Evolutionary conservation across 1,140 invertebrate genomes (phyloP).

Genomic region (Dreissena polymorpha): DNA sequence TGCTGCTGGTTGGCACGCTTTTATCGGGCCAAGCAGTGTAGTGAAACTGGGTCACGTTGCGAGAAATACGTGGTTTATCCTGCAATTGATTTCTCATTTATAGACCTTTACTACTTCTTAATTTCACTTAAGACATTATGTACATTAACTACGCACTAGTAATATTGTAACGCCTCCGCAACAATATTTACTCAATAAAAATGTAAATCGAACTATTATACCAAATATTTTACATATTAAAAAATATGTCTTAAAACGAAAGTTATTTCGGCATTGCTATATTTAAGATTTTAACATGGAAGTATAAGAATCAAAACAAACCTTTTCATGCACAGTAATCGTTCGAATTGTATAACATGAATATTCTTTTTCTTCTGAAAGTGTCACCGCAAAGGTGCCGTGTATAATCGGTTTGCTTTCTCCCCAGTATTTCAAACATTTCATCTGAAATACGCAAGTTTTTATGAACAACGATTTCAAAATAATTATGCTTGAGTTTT

Average conservation of each 20-base stretch:
- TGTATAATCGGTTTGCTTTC: constrained; percentile 69
- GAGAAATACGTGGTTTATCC: not conserved
- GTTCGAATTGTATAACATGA: constrained; percentile 18
- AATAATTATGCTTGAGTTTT: not conserved
- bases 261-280: no score
- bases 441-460: constrained; percentile 85
- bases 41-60: constrained; percentile 83
- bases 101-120: not conserved
- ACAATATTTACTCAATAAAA: not conserved
- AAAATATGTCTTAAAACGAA: no score
- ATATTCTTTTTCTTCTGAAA: not conserved
- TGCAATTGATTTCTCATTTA: not conserved
- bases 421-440: constrained; percentile 98
- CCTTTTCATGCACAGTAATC: constrained; percentile 9
- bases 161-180: not conserved
- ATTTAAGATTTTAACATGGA: not conserved
- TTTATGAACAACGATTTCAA: not conserved
- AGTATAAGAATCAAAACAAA: not conserved
- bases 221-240: no score
- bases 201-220: no score
- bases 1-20: constrained; percentile 82
- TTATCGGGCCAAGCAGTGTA: constrained; percentile 84
- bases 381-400: constrained; percentile 74
- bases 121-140: not conserved
- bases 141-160: not conserved